phyloP scores from a whole-genome alignment of 2,888 invertebrate genomes.

The Torymus auratus region DNA sequence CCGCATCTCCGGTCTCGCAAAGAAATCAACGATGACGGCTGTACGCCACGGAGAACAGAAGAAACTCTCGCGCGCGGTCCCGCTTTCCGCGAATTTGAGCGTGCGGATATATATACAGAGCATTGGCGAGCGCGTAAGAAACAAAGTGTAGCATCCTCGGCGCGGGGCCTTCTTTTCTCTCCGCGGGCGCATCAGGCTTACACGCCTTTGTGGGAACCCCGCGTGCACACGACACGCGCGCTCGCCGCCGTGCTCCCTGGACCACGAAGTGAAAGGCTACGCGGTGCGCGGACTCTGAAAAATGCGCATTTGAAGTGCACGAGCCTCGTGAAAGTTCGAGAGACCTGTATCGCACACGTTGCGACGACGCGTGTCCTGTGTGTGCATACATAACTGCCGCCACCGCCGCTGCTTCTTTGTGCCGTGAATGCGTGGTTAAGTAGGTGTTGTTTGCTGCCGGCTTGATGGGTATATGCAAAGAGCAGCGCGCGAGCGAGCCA shows the following conservation, averaged over 20 bases:
- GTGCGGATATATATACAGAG: not conserved
- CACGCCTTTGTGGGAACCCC: slow-evolving; percentile 72
- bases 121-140: slow-evolving; percentile 61
- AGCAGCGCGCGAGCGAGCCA: too few relatives aligned
- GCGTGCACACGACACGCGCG: slow-evolving; percentile 66
- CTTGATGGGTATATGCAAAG: too few relatives aligned
- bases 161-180: slow-evolving; percentile 64
- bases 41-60: slow-evolving; percentile 9
- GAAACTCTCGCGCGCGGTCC: slow-evolving; percentile 12
- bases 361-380: slow-evolving; percentile 23
- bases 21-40: slow-evolving; percentile 4
- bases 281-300: slow-evolving; percentile 10
- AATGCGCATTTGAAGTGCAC: slow-evolving; percentile 34
- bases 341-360: slow-evolving; percentile 10
- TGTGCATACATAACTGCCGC: not conserved
- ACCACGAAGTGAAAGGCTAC: slow-evolving; percentile 76
- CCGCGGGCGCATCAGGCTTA: slow-evolving; percentile 2
- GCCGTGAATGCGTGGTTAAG: too few relatives aligned
- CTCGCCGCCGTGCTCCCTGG: slow-evolving; percentile 71
- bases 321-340: slow-evolving; percentile 45
- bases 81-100: slow-evolving; percentile 49
- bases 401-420: too few relatives aligned
- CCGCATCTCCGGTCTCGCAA: not conserved
- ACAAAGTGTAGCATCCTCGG: slow-evolving; percentile 69
- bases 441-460: too few relatives aligned